Percentiles rank a stretch among this genome's conserved stretches.
These are phyloP conservation scores for Galemys pyrenaicus DNA, from an alignment of 2,113 vertebrate genomes.

Conservation along the genomic window DNA sequence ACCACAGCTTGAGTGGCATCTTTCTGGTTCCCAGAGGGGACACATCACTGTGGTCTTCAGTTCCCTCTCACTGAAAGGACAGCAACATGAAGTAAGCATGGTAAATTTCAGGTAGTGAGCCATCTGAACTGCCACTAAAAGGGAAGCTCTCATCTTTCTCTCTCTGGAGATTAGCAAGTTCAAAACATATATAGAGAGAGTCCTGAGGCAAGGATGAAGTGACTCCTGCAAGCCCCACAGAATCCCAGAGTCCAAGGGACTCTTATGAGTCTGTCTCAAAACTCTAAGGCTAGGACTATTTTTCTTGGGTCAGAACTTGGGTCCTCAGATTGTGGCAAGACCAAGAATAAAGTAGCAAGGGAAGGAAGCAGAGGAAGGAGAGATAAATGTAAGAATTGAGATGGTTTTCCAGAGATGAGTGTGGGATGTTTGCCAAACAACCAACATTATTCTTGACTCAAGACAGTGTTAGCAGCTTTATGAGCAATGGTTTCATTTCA, in stretches of 20 bases:
- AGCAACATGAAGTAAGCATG: not conserved
- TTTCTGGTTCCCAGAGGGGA: not conserved
- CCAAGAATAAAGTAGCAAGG: not conserved
- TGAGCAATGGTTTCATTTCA: slow-evolving; percentile 76
- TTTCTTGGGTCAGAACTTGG: slow-evolving; percentile 22
- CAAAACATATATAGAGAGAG: not conserved
- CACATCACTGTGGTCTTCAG: not conserved
- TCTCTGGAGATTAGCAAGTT: not conserved
- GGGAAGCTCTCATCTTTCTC: not conserved
- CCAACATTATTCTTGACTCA: slow-evolving; percentile 28
- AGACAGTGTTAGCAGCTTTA: slow-evolving; percentile 57
- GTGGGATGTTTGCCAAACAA: slow-evolving; percentile 46
- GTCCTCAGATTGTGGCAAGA: slow-evolving; percentile 7
- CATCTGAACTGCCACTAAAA: not conserved
- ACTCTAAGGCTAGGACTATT: not conserved
- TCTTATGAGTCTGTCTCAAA: not conserved
- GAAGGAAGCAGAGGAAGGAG: not conserved
- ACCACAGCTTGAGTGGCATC: not conserved
- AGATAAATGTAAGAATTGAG: slow-evolving; percentile 3
- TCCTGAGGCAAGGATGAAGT: not conserved
- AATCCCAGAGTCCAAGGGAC: not conserved
- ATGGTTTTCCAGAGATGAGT: slow-evolving; percentile 26
- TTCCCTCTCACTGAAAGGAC: not conserved
- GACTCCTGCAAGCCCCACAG: not conserved
- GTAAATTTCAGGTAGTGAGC: not conserved